Percentiles rank a stretch among this genome's conserved stretches.
Evolutionary conservation across 2,113 vertebrate genomes (phyloP).

Genomic region (Pachycephala philippinensis): DNA sequence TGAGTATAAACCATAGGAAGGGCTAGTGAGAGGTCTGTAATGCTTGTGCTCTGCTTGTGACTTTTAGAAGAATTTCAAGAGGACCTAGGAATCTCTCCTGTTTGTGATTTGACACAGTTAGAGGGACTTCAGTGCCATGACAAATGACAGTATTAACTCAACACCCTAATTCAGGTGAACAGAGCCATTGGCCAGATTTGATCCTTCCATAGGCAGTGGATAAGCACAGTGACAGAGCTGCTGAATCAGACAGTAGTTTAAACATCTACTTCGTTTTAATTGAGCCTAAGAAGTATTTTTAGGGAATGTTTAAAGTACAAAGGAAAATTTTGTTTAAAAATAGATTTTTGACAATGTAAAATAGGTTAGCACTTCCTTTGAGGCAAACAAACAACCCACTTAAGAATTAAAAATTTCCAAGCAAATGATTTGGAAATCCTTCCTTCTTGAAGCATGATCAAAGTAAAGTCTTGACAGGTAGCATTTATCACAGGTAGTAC

Average conservation of each 20-base stretch:
- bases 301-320: slow-evolving; percentile 60
- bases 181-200: neutral
- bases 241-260: slow-evolving; percentile 33
- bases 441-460: slow-evolving; percentile 42
- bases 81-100: neutral
- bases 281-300: slow-evolving; percentile 63
- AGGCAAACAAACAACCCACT: slow-evolving; percentile 61
- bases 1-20: neutral
- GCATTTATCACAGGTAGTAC: slow-evolving; percentile 59
- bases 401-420: slow-evolving; percentile 61
- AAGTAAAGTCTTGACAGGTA: slow-evolving; percentile 60
- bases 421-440: slow-evolving; percentile 60
- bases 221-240: slow-evolving; percentile 4
- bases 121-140: neutral
- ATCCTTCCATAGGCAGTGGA: neutral
- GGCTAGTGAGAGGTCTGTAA: neutral
- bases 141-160: neutral
- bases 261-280: slow-evolving; percentile 53
- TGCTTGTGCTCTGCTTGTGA: neutral
- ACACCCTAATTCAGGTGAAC: neutral
- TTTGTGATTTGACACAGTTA: neutral
- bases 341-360: slow-evolving; percentile 65
- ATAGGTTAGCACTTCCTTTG: slow-evolving; percentile 66
- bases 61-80: neutral
- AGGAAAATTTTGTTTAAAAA: slow-evolving; percentile 67